phyloP scores from a whole-genome alignment of 2,888 invertebrate genomes.

The Unio pictorum region DNA sequence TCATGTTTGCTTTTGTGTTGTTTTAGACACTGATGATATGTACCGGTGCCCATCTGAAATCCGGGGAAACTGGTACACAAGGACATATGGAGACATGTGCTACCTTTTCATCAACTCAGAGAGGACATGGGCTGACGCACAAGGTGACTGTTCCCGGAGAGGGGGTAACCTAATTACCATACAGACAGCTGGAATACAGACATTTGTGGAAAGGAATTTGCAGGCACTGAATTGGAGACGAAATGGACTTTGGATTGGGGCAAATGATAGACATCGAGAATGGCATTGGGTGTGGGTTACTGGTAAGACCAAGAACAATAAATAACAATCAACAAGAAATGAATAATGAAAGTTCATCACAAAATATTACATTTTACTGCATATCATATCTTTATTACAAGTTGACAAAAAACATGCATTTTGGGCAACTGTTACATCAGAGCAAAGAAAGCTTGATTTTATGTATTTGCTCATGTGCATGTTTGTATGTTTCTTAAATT shows the following conservation, averaged over 20 bases:
- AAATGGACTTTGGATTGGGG: constrained; percentile 66
- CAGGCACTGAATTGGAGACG: constrained; percentile 41
- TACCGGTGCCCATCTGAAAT: constrained; percentile 21
- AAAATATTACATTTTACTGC: too few relatives aligned
- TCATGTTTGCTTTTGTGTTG: constrained; percentile 6
- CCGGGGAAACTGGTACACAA: constrained; percentile 5
- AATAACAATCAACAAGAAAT: too few relatives aligned
- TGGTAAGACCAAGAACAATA: constrained; percentile 28
- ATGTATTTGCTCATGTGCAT: too few relatives aligned
- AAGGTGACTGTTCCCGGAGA: constrained; percentile 33
- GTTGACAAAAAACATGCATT: too few relatives aligned
- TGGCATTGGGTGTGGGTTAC: constrained; percentile 58
- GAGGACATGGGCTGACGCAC: constrained; percentile 49
- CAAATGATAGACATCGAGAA: constrained; percentile 53
- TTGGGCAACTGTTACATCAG: too few relatives aligned
- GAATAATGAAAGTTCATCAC: too few relatives aligned
- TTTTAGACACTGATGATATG: background rate
- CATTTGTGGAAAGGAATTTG: constrained; percentile 26
- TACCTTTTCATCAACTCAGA: constrained; percentile 51
- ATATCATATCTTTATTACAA: too few relatives aligned
- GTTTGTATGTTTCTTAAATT: too few relatives aligned
- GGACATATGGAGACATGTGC: constrained; percentile 30
- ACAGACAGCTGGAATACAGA: constrained; percentile 41
- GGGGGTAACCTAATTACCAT: constrained; percentile 55
- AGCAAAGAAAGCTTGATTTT: too few relatives aligned